A percentile compares a stretch with the other conserved stretches of the same genome.
Evolutionary conservation across 1,140 invertebrate genomes (phyloP).

Genomic region (Lasioglossum baleicum): DNA sequence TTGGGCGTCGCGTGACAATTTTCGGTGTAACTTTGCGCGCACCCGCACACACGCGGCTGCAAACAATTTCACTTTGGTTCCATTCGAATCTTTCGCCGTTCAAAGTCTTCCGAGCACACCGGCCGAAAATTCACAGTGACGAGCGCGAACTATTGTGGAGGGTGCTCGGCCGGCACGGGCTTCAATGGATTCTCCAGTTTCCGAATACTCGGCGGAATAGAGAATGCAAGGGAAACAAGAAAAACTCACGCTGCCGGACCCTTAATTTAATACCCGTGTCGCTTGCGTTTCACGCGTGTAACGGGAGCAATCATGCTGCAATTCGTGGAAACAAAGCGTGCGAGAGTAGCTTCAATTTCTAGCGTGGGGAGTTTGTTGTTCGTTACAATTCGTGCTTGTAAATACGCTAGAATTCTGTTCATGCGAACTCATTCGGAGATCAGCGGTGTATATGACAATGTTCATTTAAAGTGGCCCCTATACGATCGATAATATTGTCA

Average conservation of each 20-base stretch:
- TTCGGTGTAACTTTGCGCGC: background rate
- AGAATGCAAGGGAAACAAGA: background rate
- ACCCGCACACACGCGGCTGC: background rate
- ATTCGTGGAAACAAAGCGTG: too few species aligned
- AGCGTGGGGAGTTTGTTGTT: too few species aligned
- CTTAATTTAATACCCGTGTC: background rate
- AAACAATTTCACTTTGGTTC: constrained; percentile 11
- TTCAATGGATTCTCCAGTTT: background rate
- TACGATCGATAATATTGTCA: too few species aligned
- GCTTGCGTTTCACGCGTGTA: too few species aligned
- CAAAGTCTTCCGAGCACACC: background rate
- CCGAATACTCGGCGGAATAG: background rate
- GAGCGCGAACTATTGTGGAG: background rate
- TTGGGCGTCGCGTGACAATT: constrained; percentile 20
- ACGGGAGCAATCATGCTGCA: too few species aligned
- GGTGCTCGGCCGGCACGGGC: background rate
- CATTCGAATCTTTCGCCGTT: background rate
- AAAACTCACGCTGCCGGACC: background rate
- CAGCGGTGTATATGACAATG: too few species aligned
- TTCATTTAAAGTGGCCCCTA: too few species aligned
- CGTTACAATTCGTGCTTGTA: too few species aligned
- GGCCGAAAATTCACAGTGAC: background rate
- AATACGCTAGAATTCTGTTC: too few species aligned
- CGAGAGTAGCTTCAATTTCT: too few species aligned
- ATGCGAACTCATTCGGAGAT: too few species aligned